Conservation (phyloP, 1,140 invertebrate genomes). For the Eulimnadia texana region DNA sequence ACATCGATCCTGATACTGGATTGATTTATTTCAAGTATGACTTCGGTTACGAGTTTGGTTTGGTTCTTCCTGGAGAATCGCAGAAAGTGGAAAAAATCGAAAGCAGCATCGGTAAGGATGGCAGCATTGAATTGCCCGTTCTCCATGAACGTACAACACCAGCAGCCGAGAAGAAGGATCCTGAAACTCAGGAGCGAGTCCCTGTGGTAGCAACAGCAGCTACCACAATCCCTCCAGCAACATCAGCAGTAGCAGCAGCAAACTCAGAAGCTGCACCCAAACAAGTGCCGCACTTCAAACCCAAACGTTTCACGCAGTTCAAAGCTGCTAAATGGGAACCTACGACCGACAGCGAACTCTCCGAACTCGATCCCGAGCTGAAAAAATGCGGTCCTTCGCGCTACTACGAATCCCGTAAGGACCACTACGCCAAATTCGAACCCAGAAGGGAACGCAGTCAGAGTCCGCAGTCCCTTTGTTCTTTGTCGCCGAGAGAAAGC, state of each 20-base stretch:
- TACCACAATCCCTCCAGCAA: neutral
- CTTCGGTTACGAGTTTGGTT: slow-evolving; percentile 65
- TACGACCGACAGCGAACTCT: slow-evolving; percentile 45
- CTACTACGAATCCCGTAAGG: slow-evolving; percentile 14
- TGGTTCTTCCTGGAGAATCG: slow-evolving; percentile 50
- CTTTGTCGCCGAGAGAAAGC: slow-evolving; percentile 3
- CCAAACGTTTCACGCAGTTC: slow-evolving; percentile 31
- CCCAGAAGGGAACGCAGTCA: slow-evolving; percentile 27
- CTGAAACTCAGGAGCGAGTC: slow-evolving; percentile 2
- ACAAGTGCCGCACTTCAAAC: slow-evolving; percentile 22
- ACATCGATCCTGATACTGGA: slow-evolving; percentile 56
- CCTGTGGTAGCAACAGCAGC: neutral
- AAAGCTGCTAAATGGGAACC: slow-evolving; percentile 47
- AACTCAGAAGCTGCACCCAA: slow-evolving; percentile 12
- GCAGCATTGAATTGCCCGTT: slow-evolving; percentile 43
- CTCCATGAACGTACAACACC: slow-evolving; percentile 45
- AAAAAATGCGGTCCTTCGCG: slow-evolving; percentile 7
- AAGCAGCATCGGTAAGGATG: slow-evolving; percentile 28
- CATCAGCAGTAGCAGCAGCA: slow-evolving; percentile 12
- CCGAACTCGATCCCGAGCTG: slow-evolving; percentile 34
- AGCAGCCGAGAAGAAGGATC: slow-evolving; percentile 18
- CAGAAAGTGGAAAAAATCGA: slow-evolving; percentile 27
- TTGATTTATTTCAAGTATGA: slow-evolving; percentile 70
- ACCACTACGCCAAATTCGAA: slow-evolving; percentile 9
- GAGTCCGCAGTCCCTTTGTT: slow-evolving; percentile 38